phyloP scores from a whole-genome alignment of 2,888 invertebrate genomes.

The Rapana venosa region DNA sequence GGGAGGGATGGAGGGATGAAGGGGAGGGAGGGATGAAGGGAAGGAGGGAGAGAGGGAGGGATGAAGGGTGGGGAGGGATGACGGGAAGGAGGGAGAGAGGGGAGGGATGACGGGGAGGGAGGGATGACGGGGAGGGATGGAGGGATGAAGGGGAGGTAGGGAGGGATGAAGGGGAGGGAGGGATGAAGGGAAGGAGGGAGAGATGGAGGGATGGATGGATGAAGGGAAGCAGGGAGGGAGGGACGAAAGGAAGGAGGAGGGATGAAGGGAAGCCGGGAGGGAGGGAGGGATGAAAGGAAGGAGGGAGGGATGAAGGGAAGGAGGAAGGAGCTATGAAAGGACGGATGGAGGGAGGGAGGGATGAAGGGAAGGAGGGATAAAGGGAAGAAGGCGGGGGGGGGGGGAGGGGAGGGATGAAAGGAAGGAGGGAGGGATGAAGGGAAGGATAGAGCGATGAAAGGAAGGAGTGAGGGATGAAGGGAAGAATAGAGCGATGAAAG shows the following conservation, averaged over 20 bases:
- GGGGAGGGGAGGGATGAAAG: background rate
- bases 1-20: background rate
- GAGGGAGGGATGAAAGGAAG: background rate
- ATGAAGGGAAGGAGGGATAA: background rate
- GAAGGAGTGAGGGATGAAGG: background rate
- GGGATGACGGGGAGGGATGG: background rate
- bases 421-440: background rate
- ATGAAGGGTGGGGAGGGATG: background rate
- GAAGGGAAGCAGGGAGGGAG: background rate
- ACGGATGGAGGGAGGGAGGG: background rate
- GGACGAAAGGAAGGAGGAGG: background rate
- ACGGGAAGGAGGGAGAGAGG: background rate
- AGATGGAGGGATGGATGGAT: background rate
- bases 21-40: background rate
- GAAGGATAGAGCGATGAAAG: background rate
- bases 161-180: background rate
- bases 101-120: too few relatives aligned
- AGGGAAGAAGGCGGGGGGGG: background rate
- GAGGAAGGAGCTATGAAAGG: background rate
- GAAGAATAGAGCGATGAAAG: background rate
- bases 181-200: background rate
- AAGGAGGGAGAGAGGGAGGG: too few relatives aligned
- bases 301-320: background rate
- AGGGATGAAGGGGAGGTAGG: background rate
- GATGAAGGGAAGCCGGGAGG: background rate